A percentile compares a stretch with the other conserved stretches of the same genome.
These are phyloP conservation scores for Lochmaea crataegi DNA, from an alignment of 2,888 invertebrate genomes.

Conservation along the genomic window DNA sequence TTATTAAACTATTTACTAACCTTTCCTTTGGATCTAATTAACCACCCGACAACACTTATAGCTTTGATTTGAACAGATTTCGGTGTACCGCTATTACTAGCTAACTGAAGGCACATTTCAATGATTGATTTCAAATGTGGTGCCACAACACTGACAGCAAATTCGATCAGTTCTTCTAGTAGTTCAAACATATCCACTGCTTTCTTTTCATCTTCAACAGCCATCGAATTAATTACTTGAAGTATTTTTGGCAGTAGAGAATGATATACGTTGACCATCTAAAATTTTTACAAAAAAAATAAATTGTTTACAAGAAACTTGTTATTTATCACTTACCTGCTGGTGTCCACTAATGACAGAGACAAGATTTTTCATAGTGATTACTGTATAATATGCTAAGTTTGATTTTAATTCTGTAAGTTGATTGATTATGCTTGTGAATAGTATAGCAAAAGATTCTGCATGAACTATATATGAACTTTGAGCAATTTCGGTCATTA, in stretches of 20 bases:
- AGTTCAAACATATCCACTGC: slow-evolving; percentile 74
- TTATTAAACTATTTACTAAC: slow-evolving; percentile 54
- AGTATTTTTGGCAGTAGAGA: slow-evolving; percentile 74
- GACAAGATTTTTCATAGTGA: slow-evolving; percentile 75
- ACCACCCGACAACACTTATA: slow-evolving; percentile 73
- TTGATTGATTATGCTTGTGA: slow-evolving; percentile 67
- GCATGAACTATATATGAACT: slow-evolving; percentile 77
- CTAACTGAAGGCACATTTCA: slow-evolving; percentile 75
- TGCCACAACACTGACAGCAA: slow-evolving; percentile 70
- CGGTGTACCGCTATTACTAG: slow-evolving; percentile 69
- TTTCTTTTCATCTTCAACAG: slow-evolving; percentile 70
- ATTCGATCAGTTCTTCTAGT: slow-evolving; percentile 75
- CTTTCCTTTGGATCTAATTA: slow-evolving; percentile 79
- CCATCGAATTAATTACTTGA: slow-evolving; percentile 71
- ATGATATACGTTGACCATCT: slow-evolving; percentile 71
- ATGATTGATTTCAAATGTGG: slow-evolving; percentile 74
- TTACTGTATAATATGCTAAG: slow-evolving; percentile 71
- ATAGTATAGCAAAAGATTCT: slow-evolving; percentile 69
- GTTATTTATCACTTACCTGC: slow-evolving; percentile 61
- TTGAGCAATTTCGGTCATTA: slow-evolving; percentile 76
- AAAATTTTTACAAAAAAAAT: slow-evolving; percentile 5
- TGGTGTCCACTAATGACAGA: slow-evolving; percentile 74
- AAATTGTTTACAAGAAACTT: too few relatives aligned
- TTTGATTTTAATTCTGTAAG: slow-evolving; percentile 65
- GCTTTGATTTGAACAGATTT: slow-evolving; percentile 76